Percentiles rank a stretch among this genome's conserved stretches.
These are phyloP conservation scores for Chaetodon auriga DNA, from an alignment of 2,113 vertebrate genomes.

Conservation along the genomic window DNA sequence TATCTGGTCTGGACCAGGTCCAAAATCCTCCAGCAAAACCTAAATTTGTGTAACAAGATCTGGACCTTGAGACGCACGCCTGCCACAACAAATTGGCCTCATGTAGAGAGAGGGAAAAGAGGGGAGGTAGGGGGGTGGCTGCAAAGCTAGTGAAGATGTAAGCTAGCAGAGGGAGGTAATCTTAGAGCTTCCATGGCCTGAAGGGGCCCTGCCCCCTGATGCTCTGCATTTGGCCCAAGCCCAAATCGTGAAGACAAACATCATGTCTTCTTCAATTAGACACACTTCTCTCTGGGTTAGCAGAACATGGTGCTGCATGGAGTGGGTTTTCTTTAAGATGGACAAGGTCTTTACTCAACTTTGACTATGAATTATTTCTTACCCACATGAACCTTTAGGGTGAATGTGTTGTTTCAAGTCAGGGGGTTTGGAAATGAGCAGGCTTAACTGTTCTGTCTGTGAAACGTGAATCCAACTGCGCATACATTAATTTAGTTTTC, in stretches of 20 bases:
- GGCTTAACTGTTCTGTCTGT: not conserved
- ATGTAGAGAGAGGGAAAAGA: conserved; percentile 73
- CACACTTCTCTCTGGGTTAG: conserved; percentile 59
- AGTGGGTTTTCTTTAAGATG: conserved; percentile 10
- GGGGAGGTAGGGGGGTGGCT: conserved; percentile 47
- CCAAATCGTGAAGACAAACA: conserved; percentile 84
- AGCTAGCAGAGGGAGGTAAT: conserved; percentile 81
- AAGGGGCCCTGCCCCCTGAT: conserved; percentile 77
- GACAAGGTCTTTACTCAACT: conserved; percentile 39
- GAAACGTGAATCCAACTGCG: not conserved
- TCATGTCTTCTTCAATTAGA: conserved; percentile 81
- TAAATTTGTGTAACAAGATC: conserved; percentile 86
- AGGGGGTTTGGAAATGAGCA: conserved; percentile 19
- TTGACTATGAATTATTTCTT: conserved; percentile 19
- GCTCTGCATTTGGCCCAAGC: conserved; percentile 76
- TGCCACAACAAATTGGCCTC: conserved; percentile 87
- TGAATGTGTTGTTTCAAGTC: conserved; percentile 18
- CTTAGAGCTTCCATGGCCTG: conserved; percentile 79
- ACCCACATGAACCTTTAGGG: not conserved
- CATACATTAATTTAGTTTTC: conserved; percentile 10
- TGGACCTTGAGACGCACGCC: conserved; percentile 80
- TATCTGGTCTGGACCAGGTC: conserved; percentile 80
- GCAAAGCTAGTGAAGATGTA: conserved; percentile 75
- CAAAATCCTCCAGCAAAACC: conserved; percentile 79
- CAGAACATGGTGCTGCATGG: conserved; percentile 19